Base-by-base conservation (phyloP, 2,113 vertebrate species). In the Pedetes capensis region DNA sequence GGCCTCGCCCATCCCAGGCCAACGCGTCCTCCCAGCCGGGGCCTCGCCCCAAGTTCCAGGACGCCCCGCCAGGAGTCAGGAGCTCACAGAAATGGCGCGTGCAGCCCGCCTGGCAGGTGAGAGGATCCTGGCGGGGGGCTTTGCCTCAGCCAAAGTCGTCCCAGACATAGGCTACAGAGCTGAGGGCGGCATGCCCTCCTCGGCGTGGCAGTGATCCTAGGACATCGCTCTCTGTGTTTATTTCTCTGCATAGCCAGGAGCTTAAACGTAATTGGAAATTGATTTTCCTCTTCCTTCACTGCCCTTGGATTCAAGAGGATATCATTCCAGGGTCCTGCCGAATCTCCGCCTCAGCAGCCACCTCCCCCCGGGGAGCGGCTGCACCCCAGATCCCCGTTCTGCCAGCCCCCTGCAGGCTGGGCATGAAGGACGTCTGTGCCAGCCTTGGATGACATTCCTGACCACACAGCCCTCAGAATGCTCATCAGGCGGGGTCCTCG, bases 261-360 rank as follows among this genome's bases (percentile, higher is more conserved):
- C 76, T 75, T 75, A 13, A 37, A 53, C 37, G 71, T 92, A 61
- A 94, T 85, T 85, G 51, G 89, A 95, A 92, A 97, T 88, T 55
- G 86, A 93, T 81, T 94, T 94, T 96, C 76, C 91, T 78, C 81
- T 93, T 42, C 34, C 51, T 90, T 16, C 61, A 47, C 81, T 64
- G 81, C 53, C 92, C 68, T 91, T 49, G 57, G 32, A 81, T 80
- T 71, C 83, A 57, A 74, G 87, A 68, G 64, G 23, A 27, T 16
- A n/a, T 64, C 6, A 0, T 44, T 74, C 85, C 88, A 27, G 61
- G 64, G 16, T 2, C 8, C 8, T 8, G 59, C 74, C 8, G 75
- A 32, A 2, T 16, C 14, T 8, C 25, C 64, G 37, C 59, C 39
- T n/a, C n/a, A n/a, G n/a, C 74, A 66, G 59, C 25, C 55, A 2